Conservation (phyloP, 2,888 invertebrate genomes). For the Portevinia maculata region DNA sequence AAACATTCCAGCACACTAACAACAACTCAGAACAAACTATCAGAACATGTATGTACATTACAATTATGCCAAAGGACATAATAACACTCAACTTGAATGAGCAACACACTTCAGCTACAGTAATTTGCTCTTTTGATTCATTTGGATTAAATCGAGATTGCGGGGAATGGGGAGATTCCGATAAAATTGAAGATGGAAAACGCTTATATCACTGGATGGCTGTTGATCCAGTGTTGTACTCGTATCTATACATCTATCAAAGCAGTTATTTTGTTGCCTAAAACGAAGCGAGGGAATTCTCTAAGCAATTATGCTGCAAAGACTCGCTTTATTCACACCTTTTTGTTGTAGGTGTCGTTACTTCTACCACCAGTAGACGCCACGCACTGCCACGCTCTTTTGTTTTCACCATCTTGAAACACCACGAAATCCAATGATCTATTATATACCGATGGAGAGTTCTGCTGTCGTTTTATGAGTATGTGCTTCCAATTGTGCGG, state of each 20-base stretch:
- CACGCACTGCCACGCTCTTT: conserved; percentile 54
- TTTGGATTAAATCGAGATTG: conserved; percentile 60
- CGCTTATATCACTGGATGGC: conserved; percentile 5
- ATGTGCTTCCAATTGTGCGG: conserved; percentile 42
- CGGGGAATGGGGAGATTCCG: conserved; percentile 25
- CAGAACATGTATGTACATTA: conserved; percentile 44
- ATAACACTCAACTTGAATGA: conserved; percentile 33
- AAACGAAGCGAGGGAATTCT: conserved; percentile 32
- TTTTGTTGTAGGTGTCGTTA: conserved; percentile 65
- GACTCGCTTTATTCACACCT: conserved; percentile 48
- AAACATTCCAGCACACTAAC: conserved; percentile 23
- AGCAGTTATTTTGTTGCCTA: conserved; percentile 28
- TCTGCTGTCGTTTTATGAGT: conserved; percentile 13
- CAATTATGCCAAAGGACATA: conserved; percentile 56
- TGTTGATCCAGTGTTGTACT: conserved; percentile 16
- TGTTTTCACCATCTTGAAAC: conserved; percentile 53
- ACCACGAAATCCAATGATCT: conserved; percentile 30
- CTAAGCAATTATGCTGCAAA: conserved; percentile 40
- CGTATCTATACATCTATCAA: conserved; percentile 25
- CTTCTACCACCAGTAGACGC: conserved; percentile 57
- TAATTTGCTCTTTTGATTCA: conserved; percentile 62
- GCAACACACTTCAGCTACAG: conserved; percentile 42
- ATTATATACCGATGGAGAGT: conserved; percentile 34
- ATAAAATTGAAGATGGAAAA: conserved; percentile 25
- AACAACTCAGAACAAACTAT: conserved; percentile 23